Conservation (phyloP, 2,888 invertebrate genomes). For the Agriopis aurantiaria region DNA sequence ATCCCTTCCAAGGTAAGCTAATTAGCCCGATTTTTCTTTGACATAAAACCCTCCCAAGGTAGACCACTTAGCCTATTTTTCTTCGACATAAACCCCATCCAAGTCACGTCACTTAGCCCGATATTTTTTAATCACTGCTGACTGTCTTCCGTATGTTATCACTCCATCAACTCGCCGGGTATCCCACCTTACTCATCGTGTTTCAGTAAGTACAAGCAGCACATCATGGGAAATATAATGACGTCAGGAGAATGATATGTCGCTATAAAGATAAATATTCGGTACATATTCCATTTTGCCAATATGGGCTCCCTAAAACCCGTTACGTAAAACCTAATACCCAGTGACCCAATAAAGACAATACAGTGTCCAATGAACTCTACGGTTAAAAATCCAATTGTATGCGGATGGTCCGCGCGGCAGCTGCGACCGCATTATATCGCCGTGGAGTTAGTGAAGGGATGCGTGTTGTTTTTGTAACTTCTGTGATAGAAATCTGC, state of each 20-base stretch:
- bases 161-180: no score
- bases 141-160: no score
- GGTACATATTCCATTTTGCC: constrained; percentile 26
- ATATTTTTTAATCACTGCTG: no score
- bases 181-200: no score
- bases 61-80: no score
- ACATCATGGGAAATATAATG: not conserved
- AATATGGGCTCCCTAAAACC: constrained; percentile 36
- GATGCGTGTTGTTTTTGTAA: constrained; percentile 26
- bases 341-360: constrained; percentile 57
- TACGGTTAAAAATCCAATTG: constrained; percentile 74
- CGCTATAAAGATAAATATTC: constrained; percentile 13
- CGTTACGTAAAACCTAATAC: constrained; percentile 45
- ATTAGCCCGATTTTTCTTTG: no score
- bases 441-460: constrained; percentile 58
- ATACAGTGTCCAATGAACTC: constrained; percentile 56
- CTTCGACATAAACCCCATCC: no score
- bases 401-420: constrained; percentile 61
- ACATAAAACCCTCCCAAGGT: no score
- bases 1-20: no score
- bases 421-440: constrained; percentile 75
- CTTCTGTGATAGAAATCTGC: not conserved
- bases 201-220: not conserved
- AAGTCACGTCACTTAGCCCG: no score
- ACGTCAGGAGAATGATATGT: not conserved